These are phyloP conservation scores for Drosophila bocqueti DNA, from an alignment of 1,140 invertebrate species.

Conservation along the genomic window DNA sequence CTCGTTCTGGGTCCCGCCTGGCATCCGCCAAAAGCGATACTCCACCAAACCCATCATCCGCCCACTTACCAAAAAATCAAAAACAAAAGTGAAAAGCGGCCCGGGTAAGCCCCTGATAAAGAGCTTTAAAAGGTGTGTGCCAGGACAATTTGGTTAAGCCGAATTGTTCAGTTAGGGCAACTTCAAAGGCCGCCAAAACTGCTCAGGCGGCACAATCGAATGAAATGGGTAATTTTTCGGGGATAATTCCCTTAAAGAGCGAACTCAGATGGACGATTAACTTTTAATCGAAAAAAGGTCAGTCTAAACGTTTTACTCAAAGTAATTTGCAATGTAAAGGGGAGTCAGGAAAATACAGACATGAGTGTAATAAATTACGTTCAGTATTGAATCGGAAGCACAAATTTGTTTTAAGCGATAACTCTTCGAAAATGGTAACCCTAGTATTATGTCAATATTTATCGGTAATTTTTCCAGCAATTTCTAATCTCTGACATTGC, in stretches of 20 bases:
- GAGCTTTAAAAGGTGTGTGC: constrained; percentile 55
- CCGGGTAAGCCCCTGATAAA: constrained; percentile 44
- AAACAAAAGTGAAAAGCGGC: constrained; percentile 54
- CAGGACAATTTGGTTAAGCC: constrained; percentile 50
- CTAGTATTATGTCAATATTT: neutral
- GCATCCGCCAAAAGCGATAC: constrained; percentile 34
- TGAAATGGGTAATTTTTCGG: constrained; percentile 32
- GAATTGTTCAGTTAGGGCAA: constrained; percentile 32
- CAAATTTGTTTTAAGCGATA: neutral
- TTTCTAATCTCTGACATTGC: neutral
- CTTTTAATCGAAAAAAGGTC: constrained; percentile 27
- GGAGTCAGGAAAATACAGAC: neutral
- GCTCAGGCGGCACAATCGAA: constrained; percentile 49
- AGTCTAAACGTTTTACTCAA: neutral
- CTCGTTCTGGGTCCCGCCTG: constrained; percentile 28
- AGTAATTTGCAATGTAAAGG: neutral
- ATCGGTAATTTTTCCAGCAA: neutral
- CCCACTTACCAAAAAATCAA: constrained; percentile 22
- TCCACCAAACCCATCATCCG: constrained; percentile 5
- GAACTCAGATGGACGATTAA: constrained; percentile 10
- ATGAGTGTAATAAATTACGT: neutral
- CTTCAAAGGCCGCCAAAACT: constrained; percentile 59
- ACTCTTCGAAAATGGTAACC: neutral
- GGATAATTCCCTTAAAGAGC: constrained; percentile 18
- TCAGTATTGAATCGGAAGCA: neutral